phyloP scores from a whole-genome alignment of 2,888 invertebrate species.

The Scaptomyza parva region DNA sequence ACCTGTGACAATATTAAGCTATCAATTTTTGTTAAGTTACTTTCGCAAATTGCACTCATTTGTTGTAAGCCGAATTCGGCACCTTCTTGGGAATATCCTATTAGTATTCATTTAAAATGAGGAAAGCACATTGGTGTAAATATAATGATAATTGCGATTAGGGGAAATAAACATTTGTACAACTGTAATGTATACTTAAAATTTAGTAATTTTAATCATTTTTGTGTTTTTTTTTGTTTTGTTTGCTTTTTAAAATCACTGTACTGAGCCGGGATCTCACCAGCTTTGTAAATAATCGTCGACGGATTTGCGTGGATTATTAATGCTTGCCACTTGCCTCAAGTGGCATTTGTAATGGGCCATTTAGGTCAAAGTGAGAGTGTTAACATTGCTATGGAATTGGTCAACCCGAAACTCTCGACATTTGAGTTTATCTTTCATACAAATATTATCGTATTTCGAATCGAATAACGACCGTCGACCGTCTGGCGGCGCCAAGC shows the following conservation, averaged over 20 bases:
- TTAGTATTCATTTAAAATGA: slow-evolving; percentile 35
- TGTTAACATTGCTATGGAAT: slow-evolving; percentile 26
- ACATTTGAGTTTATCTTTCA: slow-evolving; percentile 23
- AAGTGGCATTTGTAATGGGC: slow-evolving; percentile 61
- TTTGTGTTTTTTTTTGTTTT: neutral
- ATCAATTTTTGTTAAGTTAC: slow-evolving; percentile 45
- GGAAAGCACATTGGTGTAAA: neutral
- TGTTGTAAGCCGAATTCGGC: slow-evolving; percentile 41
- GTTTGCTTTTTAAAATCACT: slow-evolving; percentile 10
- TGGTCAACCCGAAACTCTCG: slow-evolving; percentile 30
- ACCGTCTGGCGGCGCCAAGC: slow-evolving; percentile 73
- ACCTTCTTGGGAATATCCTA: slow-evolving; percentile 12
- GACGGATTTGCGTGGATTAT: slow-evolving; percentile 54
- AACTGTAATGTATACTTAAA: neutral
- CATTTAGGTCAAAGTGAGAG: slow-evolving; percentile 59
- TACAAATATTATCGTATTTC: slow-evolving; percentile 3
- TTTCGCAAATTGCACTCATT: slow-evolving; percentile 58
- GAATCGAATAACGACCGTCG: slow-evolving; percentile 50
- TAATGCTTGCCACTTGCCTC: slow-evolving; percentile 57
- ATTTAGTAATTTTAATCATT: neutral
- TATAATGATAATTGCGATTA: neutral
- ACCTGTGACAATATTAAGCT: slow-evolving; percentile 13
- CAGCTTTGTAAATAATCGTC: slow-evolving; percentile 28
- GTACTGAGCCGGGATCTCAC: neutral
- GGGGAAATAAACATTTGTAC: neutral